Evolutionary conservation across 2,113 vertebrate genomes (phyloP).

Genomic region (Rhabdomys dilectus): DNA sequence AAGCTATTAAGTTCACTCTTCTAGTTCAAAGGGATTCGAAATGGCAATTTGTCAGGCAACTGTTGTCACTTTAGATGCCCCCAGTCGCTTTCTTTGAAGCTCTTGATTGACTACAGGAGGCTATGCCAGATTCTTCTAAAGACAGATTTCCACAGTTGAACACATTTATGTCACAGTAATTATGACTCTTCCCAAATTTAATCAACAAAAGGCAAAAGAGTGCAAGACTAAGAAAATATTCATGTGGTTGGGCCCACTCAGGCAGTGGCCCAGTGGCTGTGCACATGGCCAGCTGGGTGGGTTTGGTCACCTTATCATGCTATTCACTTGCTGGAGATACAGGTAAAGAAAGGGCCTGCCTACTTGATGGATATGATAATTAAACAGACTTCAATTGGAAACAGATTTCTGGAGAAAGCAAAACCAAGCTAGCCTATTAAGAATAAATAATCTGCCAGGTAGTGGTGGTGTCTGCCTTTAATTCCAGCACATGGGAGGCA

Average conservation of each 20-base stretch:
- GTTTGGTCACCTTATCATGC: background rate
- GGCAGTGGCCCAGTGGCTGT: background rate
- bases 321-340: background rate
- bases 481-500: background rate
- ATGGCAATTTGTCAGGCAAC: slow-evolving; percentile 85
- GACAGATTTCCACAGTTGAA: slow-evolving; percentile 81
- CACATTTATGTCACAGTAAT: slow-evolving; percentile 82
- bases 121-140: slow-evolving; percentile 78
- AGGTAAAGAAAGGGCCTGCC: background rate
- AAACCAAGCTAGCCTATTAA: background rate
- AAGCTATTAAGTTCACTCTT: slow-evolving; percentile 83
- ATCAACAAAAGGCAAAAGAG: slow-evolving; percentile 76
- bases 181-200: slow-evolving; percentile 78
- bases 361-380: background rate
- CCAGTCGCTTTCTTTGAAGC: slow-evolving; percentile 82
- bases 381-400: background rate
- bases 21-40: slow-evolving; percentile 83
- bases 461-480: background rate
- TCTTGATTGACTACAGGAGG: slow-evolving; percentile 83
- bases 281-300: background rate
- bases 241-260: background rate
- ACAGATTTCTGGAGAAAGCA: background rate
- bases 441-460: background rate
- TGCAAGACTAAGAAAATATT: slow-evolving; percentile 51
- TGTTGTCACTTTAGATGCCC: slow-evolving; percentile 82